Percentiles rank a stretch among this genome's conserved stretches.
Evolutionary conservation across 2,888 invertebrate genomes (phyloP).

Genomic region (Euzetes globulus): DNA sequence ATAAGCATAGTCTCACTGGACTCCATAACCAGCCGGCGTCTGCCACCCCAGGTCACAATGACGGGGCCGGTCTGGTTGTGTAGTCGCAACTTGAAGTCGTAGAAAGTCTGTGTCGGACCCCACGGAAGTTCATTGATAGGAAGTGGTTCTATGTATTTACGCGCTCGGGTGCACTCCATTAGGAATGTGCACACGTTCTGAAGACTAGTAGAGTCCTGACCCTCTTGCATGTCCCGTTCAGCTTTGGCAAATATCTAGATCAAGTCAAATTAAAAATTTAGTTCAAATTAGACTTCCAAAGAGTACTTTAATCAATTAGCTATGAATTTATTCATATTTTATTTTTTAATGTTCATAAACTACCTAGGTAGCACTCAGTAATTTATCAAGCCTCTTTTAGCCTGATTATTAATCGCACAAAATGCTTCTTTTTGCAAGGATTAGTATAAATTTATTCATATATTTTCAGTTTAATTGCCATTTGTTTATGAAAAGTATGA

Average conservation of each 20-base stretch:
- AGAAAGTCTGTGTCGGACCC: constrained; percentile 45
- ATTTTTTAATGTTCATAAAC: no score
- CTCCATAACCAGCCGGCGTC: constrained; percentile 41
- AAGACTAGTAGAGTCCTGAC: constrained; percentile 40
- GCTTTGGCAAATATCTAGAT: constrained; percentile 44
- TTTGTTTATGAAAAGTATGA: background rate
- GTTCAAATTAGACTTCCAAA: no score
- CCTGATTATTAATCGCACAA: no score
- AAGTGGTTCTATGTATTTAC: constrained; percentile 42
- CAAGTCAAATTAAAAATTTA: background rate
- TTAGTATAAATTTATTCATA: no score
- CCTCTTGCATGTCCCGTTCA: constrained; percentile 43
- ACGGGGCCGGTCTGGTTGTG: constrained; percentile 43
- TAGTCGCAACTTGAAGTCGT: constrained; percentile 43
- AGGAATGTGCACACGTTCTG: constrained; percentile 44
- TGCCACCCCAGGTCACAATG: constrained; percentile 44
- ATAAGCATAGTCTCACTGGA: constrained; percentile 40
- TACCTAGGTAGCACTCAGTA: no score
- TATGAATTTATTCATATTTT: no score
- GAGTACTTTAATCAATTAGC: no score
- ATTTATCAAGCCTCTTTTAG: no score
- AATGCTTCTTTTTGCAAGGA: no score
- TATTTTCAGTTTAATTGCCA: no score
- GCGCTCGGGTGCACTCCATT: constrained; percentile 43
- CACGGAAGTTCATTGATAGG: constrained; percentile 45